Percentiles rank a stretch among this genome's conserved stretches.
phyloP scores from a whole-genome alignment of 2,797 vertebrate species.

The Pempheris klunzingeri region DNA sequence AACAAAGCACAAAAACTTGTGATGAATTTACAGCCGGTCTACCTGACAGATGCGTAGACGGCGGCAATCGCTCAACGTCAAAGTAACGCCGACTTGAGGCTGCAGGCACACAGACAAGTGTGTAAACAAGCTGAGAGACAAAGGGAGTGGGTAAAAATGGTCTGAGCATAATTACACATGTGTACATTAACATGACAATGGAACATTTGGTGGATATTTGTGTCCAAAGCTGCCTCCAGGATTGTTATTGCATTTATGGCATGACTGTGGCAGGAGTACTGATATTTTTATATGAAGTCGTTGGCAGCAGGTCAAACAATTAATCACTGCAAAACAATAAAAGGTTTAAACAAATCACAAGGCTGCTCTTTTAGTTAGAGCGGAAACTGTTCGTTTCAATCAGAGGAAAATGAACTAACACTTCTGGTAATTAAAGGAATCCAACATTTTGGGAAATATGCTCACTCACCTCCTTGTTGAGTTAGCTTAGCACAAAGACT shows the following conservation, averaged over 20 bases:
- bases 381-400: background rate
- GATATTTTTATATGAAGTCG: background rate
- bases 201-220: constrained; percentile 6
- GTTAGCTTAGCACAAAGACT: background rate
- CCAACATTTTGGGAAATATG: background rate
- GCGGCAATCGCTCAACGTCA: constrained; percentile 54
- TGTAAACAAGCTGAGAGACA: constrained; percentile 30
- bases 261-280: background rate
- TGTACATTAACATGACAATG: constrained; percentile 17
- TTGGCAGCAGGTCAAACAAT: background rate
- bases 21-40: constrained; percentile 52
- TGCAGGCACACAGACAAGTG: background rate
- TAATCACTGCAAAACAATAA: too few species aligned
- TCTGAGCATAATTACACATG: constrained; percentile 7
- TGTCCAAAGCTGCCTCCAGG: background rate
- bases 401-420: background rate
- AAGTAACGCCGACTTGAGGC: background rate
- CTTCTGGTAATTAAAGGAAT: background rate
- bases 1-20: constrained; percentile 41
- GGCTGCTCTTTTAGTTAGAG: background rate
- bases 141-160: background rate
- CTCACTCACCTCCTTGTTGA: background rate
- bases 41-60: constrained; percentile 37
- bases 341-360: too few species aligned
- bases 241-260: background rate